Evolutionary conservation across 2,888 invertebrate genomes (phyloP), one percentile per base, ranked within the genome.

Genomic region (Antitype chi): DNA sequence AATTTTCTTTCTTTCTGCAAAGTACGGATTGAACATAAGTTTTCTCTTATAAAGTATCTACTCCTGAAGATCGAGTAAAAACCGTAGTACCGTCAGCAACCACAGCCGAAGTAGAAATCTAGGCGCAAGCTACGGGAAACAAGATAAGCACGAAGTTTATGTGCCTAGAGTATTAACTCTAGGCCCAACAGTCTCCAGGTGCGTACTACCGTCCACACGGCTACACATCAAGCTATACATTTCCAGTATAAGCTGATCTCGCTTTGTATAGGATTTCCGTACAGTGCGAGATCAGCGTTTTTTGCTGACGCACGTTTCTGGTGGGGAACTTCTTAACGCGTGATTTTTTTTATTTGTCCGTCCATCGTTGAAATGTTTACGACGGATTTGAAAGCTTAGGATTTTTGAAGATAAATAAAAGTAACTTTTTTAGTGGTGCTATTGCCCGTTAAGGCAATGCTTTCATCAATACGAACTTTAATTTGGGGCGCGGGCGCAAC

Each of bases 61-160:
- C 32, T 17, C 23, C 17, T 49, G 38, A 62, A 53, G 67, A 38
- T 70, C 69, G 25, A 72, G 69, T 70, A 55, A 38, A 32, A 57
- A 53, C 72, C 32, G 3, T 76, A 55, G 83, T 83, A 78, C 38
- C 72, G 78, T 78, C 63, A 71, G 73, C 68, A 85, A 84, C 72
- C 74, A 43, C 64, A 78, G 64, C 64, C 9, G 52, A 80, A 85
- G 75, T 82, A 75, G 80, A 75, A 84, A 74, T 74, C 86, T 81
- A 84, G 84, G 67, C 71, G 74, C 68, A 76, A 81, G 81, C 67
- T 71, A 70, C 62, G 75, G 78, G 64, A 74, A 82, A 84, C 80
- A 72, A 81, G 87, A 84, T 84, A 88, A 88, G 66, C 84, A 74
- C 32, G 17, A 88, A 88, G 76, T 88, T 82, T 88, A 81, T 78